Conservation (phyloP, 2,797 vertebrate species). For the Adelosebastes latens region DNA sequence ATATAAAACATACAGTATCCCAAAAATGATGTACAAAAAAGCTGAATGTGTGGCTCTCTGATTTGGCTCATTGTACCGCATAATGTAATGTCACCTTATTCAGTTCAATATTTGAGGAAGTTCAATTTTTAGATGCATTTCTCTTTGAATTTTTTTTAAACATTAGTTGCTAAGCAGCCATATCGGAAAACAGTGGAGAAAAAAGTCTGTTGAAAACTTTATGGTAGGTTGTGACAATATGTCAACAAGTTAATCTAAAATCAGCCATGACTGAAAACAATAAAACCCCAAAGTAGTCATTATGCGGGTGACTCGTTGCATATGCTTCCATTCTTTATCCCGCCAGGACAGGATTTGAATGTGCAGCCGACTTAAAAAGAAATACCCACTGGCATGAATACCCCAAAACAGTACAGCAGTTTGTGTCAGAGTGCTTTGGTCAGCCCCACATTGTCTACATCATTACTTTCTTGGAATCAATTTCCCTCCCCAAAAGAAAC, state of each 20-base stretch:
- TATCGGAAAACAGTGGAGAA: background rate
- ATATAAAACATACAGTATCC: background rate
- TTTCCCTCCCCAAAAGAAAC: conserved; percentile 75
- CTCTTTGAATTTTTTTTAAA: background rate
- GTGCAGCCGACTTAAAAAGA: conserved; percentile 51
- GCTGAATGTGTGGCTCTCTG: background rate
- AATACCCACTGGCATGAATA: conserved; percentile 50
- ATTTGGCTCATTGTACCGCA: background rate
- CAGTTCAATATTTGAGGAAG: background rate
- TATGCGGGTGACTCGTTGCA: conserved; percentile 60
- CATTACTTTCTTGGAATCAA: conserved; percentile 77
- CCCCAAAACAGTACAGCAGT: conserved; percentile 56
- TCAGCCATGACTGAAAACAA: conserved; percentile 62
- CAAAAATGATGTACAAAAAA: background rate
- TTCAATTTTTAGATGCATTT: background rate
- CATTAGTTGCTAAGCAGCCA: background rate
- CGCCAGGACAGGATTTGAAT: conserved; percentile 46
- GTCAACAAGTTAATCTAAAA: conserved; percentile 71
- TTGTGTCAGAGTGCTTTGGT: conserved; percentile 66
- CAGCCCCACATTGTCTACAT: conserved; percentile 60
- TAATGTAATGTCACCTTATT: background rate
- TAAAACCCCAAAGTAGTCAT: conserved; percentile 61
- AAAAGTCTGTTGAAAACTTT: conserved; percentile 18
- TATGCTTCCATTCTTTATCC: conserved; percentile 56
- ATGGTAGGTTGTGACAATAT: conserved; percentile 41